Evolutionary conservation across 2,888 invertebrate species (phyloP), one percentile per base, ranked within the genome.

Genomic region (Dysmachus trigonus): DNA sequence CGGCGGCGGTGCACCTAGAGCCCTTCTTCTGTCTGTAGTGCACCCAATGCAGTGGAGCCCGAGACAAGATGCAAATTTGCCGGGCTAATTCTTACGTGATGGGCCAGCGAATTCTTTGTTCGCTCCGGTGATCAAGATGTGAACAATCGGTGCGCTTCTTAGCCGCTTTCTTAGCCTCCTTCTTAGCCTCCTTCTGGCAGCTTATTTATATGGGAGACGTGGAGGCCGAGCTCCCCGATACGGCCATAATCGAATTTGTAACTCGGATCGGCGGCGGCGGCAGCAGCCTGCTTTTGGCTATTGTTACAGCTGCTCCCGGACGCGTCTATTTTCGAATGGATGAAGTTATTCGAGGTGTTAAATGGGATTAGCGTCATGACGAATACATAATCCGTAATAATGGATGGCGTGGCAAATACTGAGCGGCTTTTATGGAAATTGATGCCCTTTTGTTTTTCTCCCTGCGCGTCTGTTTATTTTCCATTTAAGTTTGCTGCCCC

Each of bases 51-150:
- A 27, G 27, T 8, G n/a, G 33, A 62, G 31, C 51, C n/a, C 53
- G 62, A 22, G 51, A 51, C 81, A 31, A 22, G 27, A 81, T 81
- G 81, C 81, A 81, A 81, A 81, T 81, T 53, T 30, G 6, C 18
- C 51, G 18, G 53, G 53, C 33, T 81, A 81, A 81, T 53, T 81
- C 81, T 81, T 53, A 81, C 81, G 81, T 81, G 81, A 81, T 81
- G 81, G 81, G 62, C 62, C 31, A 53, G 31, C 73, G 81, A 33
- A 81, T 53, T 81, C 33, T 33, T 35, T 77, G 27, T 47, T 30
- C 47, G 30, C 33, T 33, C 27, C 81, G 47, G 7, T 33, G 53
- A 81, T 81, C 73, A 81, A 81, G 81, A 53, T 53, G 53, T 47
- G 81, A 81, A 81, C 81, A 81, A 81, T 81, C 47, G 81, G 18